Conservation (phyloP, 2,888 invertebrate genomes). For the Silvanus unidentatus region DNA sequence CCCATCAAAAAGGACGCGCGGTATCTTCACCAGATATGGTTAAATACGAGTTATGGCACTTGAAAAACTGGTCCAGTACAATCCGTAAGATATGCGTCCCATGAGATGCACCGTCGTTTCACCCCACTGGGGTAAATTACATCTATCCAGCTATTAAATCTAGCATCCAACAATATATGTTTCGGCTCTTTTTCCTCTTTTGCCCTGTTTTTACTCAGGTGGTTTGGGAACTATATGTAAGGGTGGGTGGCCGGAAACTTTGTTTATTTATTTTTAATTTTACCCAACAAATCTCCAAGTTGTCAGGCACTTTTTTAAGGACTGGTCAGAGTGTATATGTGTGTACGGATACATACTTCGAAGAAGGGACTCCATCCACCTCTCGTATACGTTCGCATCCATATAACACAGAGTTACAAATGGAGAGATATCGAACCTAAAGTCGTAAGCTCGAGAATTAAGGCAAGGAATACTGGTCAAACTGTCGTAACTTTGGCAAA, state of each 20-base stretch:
- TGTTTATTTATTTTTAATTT: conserved; percentile 7
- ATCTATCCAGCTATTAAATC: conserved; percentile 35
- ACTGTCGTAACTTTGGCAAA: conserved; percentile 35
- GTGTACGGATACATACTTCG: neutral
- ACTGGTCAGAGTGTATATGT: no score
- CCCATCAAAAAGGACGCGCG: conserved; percentile 28
- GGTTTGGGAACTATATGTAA: no score
- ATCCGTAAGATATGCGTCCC: conserved; percentile 30
- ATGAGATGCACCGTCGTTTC: conserved; percentile 20
- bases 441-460: conserved; percentile 18
- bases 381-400: no score
- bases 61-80: conserved; percentile 32
- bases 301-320: neutral
- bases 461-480: conserved; percentile 35
- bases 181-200: neutral
- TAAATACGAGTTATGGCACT: conserved; percentile 39
- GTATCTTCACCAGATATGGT: conserved; percentile 36
- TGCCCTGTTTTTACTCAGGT: neutral
- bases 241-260: conserved; percentile 1
- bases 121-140: conserved; percentile 33
- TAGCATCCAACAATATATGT: conserved; percentile 9
- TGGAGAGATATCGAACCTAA: neutral
- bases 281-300: conserved; percentile 4
- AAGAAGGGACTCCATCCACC: no score
- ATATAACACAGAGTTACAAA: no score